A percentile compares a stretch with the other conserved stretches of the same genome.
Evolutionary conservation across 35 echinoderm and acorn worm species (phyloP).

Genomic region (Apostichopus parvimensis): DNA sequence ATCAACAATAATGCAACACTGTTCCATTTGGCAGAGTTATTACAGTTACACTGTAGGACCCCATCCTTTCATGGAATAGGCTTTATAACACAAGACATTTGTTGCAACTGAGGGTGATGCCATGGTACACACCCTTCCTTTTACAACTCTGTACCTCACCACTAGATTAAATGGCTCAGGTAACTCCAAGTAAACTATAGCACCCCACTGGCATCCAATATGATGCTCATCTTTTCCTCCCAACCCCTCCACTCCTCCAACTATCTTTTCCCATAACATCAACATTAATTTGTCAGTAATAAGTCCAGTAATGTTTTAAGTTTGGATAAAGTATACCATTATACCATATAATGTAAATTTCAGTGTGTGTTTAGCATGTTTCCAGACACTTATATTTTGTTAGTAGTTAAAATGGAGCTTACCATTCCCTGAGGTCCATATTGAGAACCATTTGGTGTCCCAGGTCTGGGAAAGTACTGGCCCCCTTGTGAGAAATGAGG

Average conservation of each 20-base stretch:
- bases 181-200: too few relatives aligned
- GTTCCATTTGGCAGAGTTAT: too few relatives aligned
- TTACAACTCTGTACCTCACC: too few relatives aligned
- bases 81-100: too few relatives aligned
- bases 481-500: slow-evolving; percentile 41
- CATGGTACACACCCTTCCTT: too few relatives aligned
- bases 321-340: neutral
- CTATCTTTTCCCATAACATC: neutral
- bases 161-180: too few relatives aligned
- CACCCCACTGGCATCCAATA: too few relatives aligned
- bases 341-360: neutral
- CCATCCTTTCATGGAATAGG: too few relatives aligned
- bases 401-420: neutral
- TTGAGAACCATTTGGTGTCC: slow-evolving; percentile 62
- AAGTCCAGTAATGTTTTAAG: neutral
- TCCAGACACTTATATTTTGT: neutral
- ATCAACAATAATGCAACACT: too few relatives aligned
- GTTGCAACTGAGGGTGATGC: too few relatives aligned
- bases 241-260: neutral
- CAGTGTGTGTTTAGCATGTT: neutral
- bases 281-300: neutral
- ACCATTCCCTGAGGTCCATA: slow-evolving; percentile 54
- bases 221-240: neutral
- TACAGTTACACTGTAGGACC: too few relatives aligned
- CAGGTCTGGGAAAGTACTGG: slow-evolving; percentile 78